Percentiles rank a stretch among this genome's conserved stretches.
Conservation (phyloP, 2,113 vertebrate species). For the Orycteropus afer region DNA sequence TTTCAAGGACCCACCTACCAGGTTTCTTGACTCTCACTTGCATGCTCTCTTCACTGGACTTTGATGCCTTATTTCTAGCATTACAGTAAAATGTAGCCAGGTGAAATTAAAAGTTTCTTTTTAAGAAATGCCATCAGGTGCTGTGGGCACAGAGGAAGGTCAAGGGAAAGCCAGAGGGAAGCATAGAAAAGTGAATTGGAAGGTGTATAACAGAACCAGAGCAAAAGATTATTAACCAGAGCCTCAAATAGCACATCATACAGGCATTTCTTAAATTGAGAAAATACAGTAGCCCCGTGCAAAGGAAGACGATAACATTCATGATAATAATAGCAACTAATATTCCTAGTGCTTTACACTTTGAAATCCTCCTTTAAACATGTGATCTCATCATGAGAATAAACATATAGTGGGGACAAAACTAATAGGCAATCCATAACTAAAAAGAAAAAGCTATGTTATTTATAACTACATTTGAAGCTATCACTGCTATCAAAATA, state of each 20-base stretch:
- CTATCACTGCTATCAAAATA: not conserved
- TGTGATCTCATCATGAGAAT: not conserved
- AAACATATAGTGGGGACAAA: not conserved
- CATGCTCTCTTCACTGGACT: not conserved
- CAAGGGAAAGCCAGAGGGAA: not conserved
- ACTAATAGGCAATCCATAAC: not conserved
- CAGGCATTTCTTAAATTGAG: not conserved
- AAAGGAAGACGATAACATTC: not conserved
- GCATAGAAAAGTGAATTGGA: not conserved
- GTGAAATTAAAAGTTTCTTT: not conserved
- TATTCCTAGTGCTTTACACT: not conserved
- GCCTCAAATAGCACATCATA: not conserved
- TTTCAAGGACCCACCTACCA: not conserved
- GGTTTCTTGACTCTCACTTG: not conserved
- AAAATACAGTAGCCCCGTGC: not conserved
- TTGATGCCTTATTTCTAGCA: not conserved
- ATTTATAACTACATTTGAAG: constrained; percentile 37
- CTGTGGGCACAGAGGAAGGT: not conserved
- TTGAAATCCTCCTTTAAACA: not conserved
- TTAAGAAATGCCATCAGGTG: constrained; percentile 24
- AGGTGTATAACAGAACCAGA: not conserved
- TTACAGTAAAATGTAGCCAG: not conserved
- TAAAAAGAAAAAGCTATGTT: not conserved
- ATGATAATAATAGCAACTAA: not conserved
- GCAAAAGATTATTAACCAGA: not conserved